phyloP scores from a whole-genome alignment of 2,888 invertebrate genomes.

The Dinocampus coccinellae region DNA sequence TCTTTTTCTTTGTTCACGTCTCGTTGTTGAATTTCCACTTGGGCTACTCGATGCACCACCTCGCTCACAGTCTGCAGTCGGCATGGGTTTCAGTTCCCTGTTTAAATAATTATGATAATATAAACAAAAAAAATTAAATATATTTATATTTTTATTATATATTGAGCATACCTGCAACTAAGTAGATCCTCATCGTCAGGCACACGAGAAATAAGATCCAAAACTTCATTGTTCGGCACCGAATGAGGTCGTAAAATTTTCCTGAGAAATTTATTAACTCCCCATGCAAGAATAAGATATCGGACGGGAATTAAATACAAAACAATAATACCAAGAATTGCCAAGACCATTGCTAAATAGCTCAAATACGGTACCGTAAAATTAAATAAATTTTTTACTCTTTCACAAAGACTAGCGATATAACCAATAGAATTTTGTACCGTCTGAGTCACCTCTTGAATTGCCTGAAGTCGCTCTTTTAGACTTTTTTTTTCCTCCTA shows the following conservation, averaged over 20 bases:
- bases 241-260: constrained; percentile 93
- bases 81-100: constrained; percentile 78
- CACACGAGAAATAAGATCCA: constrained; percentile 94
- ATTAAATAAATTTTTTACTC: constrained; percentile 95
- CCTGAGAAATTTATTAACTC: constrained; percentile 95
- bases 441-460: constrained; percentile 96
- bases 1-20: constrained; percentile 77
- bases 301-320: constrained; percentile 91
- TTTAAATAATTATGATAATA: constrained; percentile 22
- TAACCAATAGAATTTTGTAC: constrained; percentile 97
- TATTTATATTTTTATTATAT: not conserved
- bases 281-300: constrained; percentile 93
- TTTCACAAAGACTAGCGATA: constrained; percentile 93
- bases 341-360: constrained; percentile 87
- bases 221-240: constrained; percentile 96
- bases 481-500: constrained; percentile 96
- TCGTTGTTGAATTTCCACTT: constrained; percentile 46
- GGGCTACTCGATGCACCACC: constrained; percentile 49
- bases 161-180: constrained; percentile 67
- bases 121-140: constrained; percentile 7
- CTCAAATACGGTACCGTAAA: constrained; percentile 98
- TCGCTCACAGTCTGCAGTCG: constrained; percentile 70
- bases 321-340: constrained; percentile 81
- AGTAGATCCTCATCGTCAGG: constrained; percentile 95
- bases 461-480: constrained; percentile 92